Base-by-base conservation (phyloP, 1,140 invertebrate species). In the Phymastichus coffea region DNA sequence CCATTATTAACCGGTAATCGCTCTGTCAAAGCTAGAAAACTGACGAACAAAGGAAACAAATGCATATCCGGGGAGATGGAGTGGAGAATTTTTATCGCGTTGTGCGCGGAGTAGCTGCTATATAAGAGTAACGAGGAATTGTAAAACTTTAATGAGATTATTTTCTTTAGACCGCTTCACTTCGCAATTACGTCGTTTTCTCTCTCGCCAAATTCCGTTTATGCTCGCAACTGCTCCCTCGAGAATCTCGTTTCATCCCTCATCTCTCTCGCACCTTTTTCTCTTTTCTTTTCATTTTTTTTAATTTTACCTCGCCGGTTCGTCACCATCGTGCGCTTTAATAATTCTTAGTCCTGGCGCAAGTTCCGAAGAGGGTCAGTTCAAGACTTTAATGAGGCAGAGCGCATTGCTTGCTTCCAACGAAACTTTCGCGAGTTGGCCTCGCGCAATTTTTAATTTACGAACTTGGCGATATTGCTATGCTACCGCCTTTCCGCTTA, bases 101-200 rank as follows among this genome's bases (percentile, higher is more conserved):
- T n/a, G n/a, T n/a, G n/a, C n/a, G n/a, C n/a, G n/a, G n/a, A n/a
- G n/a, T n/a, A n/a, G n/a, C n/a, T n/a, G n/a, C n/a, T n/a, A n/a
- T n/a, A n/a, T 28, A 54, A 4, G 47, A 41, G 38, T 59, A 59
- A 59, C 51, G 48, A 53, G 51, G 40, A 53, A 59, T 53, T 52
- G 49, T 59, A 53, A 59, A 59, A 59, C 38, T 59, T 59, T 59
- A 52, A 59, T 53, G 57, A 59, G 57, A 59, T 59, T 59, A 59
- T 59, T 59, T 59, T 53, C 57, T 59, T 28, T 33, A 10, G 28
- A n/a, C 38, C 51, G 47, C 15, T 51, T 17, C 35, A 53, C 47
- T 8, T 30, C 17, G 38, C 57, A 52, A 58, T 58, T 52, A 58
- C 47, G 15, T 41, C 56, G 20, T 46, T 35, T 19, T 40, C 22